Evolutionary conservation across 2,797 vertebrate species (phyloP), one percentile per base, ranked within the genome.

Genomic region (Enteromius paludinosus): DNA sequence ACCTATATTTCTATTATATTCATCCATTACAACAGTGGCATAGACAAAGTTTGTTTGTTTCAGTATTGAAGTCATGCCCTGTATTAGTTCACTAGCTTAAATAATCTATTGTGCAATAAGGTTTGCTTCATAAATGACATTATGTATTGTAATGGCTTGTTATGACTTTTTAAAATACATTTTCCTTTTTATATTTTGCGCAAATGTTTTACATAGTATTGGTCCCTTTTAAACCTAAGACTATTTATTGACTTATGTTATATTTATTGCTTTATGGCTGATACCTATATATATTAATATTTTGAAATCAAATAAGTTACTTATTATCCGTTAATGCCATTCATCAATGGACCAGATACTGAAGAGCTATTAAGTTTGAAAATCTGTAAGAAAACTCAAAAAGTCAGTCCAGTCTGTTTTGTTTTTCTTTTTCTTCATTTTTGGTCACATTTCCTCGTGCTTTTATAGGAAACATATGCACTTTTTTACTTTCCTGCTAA

Each of bases 381-480:
- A 9, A 15, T 73, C 47, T 54, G 11, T 74, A 15, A 35, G 30
- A 54, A 54, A 54, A 54, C 47, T 54, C 28, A 6, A n/a, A 38
- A 54, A 15, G 49, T 20, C 71, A 54, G 0, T 35, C 38, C 68
- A 4, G 52, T 80, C 20, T 71, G 43, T 72, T 56, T 47, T 77
- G 10, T 73, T 38, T 17, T 68, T 49, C 35, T n/a, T 7, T 38
- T 9, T 78, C 71, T 59, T 18, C 1, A 20, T 38, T 35, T 61
- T 75, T 43, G 68, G 54, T 38, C 5, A 47, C 45, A 59, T 49
- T 66, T 84, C n/a, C 41, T 52, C 11, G 4, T 49, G 49, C 66
- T 66, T 79, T 68, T 59, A 70, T 25, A 12, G 35, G 76, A 86
- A 84, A 78, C 54, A 84, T 84, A 59, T 72, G 62, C 33, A 69